Evolutionary conservation across 2,113 vertebrate species (phyloP).

Genomic region (Corapipo altera): DNA sequence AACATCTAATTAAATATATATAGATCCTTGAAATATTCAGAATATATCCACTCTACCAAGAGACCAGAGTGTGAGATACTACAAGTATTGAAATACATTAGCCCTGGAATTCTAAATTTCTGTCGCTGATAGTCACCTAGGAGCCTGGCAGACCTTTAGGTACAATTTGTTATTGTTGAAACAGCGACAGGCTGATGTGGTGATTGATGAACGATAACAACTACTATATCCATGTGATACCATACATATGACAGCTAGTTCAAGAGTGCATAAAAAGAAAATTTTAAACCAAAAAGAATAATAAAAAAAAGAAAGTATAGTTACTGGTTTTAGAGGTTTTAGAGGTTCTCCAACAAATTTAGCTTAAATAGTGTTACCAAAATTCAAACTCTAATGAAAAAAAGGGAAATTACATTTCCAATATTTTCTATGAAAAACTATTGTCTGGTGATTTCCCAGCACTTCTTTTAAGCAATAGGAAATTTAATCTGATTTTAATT

Average conservation of each 20-base stretch:
- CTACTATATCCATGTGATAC: not conserved
- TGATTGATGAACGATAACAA: not conserved
- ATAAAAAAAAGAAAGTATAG: accelerated
- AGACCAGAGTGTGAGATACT: not conserved
- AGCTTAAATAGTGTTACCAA: not conserved
- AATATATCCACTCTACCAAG: not conserved
- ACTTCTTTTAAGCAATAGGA: not conserved
- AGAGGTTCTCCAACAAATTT: not conserved
- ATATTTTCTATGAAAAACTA: not conserved
- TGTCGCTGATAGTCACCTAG: not conserved
- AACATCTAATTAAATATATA: not conserved
- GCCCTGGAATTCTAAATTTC: not conserved
- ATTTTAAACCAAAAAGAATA: not conserved
- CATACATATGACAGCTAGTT: not conserved
- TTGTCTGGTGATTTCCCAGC: not conserved
- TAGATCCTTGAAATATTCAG: not conserved
- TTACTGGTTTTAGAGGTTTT: not conserved
- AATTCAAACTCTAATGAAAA: not conserved
- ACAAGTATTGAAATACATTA: not conserved
- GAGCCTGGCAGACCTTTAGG: not conserved
- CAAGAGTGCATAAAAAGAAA: not conserved
- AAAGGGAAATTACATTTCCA: not conserved
- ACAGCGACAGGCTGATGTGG: not conserved
- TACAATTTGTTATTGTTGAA: not conserved
- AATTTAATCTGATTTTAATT: not conserved